Conservation (phyloP, 1,140 invertebrate genomes). For the Dendrolimus punctatus region DNA sequence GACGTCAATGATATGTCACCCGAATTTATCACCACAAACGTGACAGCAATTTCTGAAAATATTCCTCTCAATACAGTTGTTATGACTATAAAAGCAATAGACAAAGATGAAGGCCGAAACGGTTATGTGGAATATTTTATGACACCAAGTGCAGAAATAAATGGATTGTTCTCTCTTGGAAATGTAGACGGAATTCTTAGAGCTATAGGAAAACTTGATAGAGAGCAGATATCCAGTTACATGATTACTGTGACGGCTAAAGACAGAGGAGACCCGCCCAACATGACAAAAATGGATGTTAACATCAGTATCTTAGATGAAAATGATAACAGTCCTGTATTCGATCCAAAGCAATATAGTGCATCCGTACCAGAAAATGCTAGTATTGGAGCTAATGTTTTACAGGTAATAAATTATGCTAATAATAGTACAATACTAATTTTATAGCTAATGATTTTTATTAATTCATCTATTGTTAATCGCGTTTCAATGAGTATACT, state of each 20-base stretch:
- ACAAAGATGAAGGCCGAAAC: conserved; percentile 94
- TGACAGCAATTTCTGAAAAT: conserved; percentile 87
- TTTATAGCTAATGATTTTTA: no score
- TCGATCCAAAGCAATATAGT: conserved; percentile 90
- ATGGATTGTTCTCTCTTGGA: conserved; percentile 86
- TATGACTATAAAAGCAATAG: conserved; percentile 91
- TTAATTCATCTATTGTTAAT: no score
- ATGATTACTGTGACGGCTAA: conserved; percentile 85
- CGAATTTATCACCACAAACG: conserved; percentile 88
- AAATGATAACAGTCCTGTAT: conserved; percentile 95
- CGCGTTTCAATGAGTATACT: no score
- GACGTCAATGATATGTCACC: conserved; percentile 97
- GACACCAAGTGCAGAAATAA: conserved; percentile 67
- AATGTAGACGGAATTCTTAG: conserved; percentile 89
- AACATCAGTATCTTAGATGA: conserved; percentile 87
- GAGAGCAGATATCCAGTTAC: conserved; percentile 89
- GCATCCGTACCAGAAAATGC: conserved; percentile 93
- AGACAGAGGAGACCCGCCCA: conserved; percentile 90
- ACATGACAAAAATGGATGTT: conserved; percentile 80
- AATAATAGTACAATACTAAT: no score
- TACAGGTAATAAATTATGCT: conserved; percentile 75
- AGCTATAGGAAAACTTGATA: conserved; percentile 86
- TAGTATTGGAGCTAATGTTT: conserved; percentile 90
- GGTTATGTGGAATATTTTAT: conserved; percentile 93
- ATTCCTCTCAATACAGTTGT: conserved; percentile 91